Base-by-base conservation (phyloP, 2,888 invertebrate species). In the Cinara cedri region DNA sequence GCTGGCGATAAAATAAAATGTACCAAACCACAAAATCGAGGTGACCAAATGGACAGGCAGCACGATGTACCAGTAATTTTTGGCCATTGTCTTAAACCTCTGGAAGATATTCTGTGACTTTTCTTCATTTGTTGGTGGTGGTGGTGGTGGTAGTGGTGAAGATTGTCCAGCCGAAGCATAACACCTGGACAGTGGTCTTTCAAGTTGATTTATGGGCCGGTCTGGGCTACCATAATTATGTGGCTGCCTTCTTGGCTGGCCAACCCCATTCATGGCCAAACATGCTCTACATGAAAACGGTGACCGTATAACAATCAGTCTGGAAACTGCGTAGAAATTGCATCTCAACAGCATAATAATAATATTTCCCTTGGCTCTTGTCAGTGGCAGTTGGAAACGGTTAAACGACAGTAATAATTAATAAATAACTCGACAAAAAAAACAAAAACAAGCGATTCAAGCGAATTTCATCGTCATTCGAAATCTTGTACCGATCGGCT, bases 61-160 rank as follows among this genome's bases (percentile, higher is more conserved):
- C 81, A 97, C 87, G 76, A 98, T 93, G 87, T 98, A 97, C 95
- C 98, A 98, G 87, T 98, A 98, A 85, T 97, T 93, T 85, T 93
- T 93, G 85, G 95, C 95, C 92, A 97, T 94, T 84, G 92, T 88
- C 86, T 96, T 97, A 86, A 98, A 96, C 84, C 90, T 90, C 83
- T 93, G 90, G 84, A 95, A 90, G 3, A 96, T 85, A 1, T 91
- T 89, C 83, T 34, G 42, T 8, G 87, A 84, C 85, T 93, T 89
- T 83, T 81, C 80, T 0, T 81, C 72, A 16, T 1, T 6, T n/a
- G 16, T 16, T 1, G 74, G 51, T 0, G 54, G 21, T 3, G 62
- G n/a, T 1, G 26, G 13, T 0, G 65, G 9, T 4, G 65, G 42
- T 14, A 8, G 13, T 24, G 0, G 24, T 24, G 8, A 46, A 3